These are phyloP conservation scores for Ephestia elutella DNA, from an alignment of 1,140 invertebrate genomes.

Conservation along the genomic window DNA sequence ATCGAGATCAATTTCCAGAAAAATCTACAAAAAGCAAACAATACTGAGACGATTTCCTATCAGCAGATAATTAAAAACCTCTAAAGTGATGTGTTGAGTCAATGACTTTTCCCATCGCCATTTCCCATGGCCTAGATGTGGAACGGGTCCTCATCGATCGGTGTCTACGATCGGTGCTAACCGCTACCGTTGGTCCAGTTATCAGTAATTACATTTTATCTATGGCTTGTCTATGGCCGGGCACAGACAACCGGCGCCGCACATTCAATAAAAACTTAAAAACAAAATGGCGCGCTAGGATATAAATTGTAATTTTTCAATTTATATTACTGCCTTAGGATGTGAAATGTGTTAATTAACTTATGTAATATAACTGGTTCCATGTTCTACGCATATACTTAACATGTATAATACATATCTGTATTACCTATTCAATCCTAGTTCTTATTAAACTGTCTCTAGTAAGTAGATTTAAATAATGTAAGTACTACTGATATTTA, in stretches of 20 bases:
- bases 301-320: background rate
- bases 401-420: background rate
- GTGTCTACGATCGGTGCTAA: conserved; percentile 10
- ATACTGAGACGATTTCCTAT: conserved; percentile 6
- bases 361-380: background rate
- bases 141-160: conserved; percentile 9
- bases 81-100: conserved; percentile 1
- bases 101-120: conserved; percentile 15
- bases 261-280: background rate
- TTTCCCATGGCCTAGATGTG: conserved; percentile 17
- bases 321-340: background rate
- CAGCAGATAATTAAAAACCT: background rate
- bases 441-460: too few species aligned
- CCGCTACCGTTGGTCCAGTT: conserved; percentile 7
- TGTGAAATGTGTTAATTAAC: background rate
- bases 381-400: background rate
- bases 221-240: background rate
- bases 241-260: background rate
- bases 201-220: background rate
- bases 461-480: too few species aligned
- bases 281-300: background rate
- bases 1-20: background rate
- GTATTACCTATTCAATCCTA: background rate
- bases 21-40: background rate
- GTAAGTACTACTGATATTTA: too few species aligned